A percentile compares a stretch with the other conserved stretches of the same genome.
phyloP scores from a whole-genome alignment of 2,888 invertebrate species.

The Metellina segmentata region DNA sequence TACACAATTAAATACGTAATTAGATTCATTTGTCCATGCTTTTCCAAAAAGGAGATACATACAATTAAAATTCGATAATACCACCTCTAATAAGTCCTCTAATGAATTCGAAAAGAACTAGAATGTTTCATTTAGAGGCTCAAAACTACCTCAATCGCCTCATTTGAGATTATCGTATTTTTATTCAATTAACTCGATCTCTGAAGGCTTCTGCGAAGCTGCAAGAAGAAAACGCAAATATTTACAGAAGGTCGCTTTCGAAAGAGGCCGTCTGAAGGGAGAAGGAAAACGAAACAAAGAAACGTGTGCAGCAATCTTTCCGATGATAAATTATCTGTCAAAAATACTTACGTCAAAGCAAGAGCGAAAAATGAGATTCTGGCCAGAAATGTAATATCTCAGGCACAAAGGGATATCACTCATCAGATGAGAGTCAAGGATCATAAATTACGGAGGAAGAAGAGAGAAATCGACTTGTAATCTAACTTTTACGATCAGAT shows the following conservation, averaged over 20 bases:
- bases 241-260: conserved; percentile 14
- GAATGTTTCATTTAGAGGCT: background rate
- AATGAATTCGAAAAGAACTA: too few species aligned
- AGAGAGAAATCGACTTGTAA: conserved; percentile 16
- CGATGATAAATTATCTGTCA: conserved; percentile 42
- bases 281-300: conserved; percentile 11
- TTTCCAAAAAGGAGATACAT: too few species aligned
- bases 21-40: too few species aligned
- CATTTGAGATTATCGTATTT: background rate
- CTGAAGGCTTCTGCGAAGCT: background rate
- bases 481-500: conserved; percentile 35
- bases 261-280: background rate
- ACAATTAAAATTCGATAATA: too few species aligned
- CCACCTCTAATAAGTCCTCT: too few species aligned
- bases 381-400: conserved; percentile 39
- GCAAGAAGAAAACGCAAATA: background rate
- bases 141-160: background rate
- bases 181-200: background rate
- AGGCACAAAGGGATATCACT: conserved; percentile 41
- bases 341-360: conserved; percentile 46
- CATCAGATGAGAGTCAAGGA: conserved; percentile 28
- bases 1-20: too few species aligned
- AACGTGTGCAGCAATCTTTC: conserved; percentile 27
- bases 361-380: conserved; percentile 31
- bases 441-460: conserved; percentile 17